Percentiles rank a stretch among this genome's conserved stretches.
Conservation (phyloP, 2,113 vertebrate species). For the Polyodon spathula region DNA sequence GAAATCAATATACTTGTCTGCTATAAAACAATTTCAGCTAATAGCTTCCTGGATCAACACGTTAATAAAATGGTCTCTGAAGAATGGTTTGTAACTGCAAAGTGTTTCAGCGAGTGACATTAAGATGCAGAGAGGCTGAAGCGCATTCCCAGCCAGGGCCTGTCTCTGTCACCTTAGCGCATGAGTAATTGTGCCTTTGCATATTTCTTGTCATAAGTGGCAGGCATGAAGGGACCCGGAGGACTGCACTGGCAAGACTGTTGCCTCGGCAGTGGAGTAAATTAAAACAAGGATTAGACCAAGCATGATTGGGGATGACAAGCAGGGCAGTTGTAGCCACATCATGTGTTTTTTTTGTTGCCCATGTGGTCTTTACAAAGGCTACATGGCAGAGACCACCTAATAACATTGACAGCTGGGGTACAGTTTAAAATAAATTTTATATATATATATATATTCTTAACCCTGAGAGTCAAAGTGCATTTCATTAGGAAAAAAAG, state of each 20-base stretch:
- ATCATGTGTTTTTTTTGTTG: slow-evolving; percentile 64
- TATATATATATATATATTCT: no score
- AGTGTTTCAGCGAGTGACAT: slow-evolving; percentile 72
- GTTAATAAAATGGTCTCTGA: slow-evolving; percentile 68
- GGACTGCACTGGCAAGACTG: slow-evolving; percentile 74
- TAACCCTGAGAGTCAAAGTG: no score
- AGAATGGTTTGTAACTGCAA: slow-evolving; percentile 77
- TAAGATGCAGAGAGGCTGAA: slow-evolving; percentile 61
- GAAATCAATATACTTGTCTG: slow-evolving; percentile 54
- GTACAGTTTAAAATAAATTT: no score
- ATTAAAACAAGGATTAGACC: slow-evolving; percentile 92
- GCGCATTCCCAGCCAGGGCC: slow-evolving; percentile 70
- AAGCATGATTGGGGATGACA: slow-evolving; percentile 84
- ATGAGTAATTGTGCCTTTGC: slow-evolving; percentile 91
- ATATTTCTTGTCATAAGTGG: slow-evolving; percentile 83
- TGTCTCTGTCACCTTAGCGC: slow-evolving; percentile 79
- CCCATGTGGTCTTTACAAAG: slow-evolving; percentile 78
- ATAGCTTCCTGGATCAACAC: slow-evolving; percentile 55
- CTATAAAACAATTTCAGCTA: slow-evolving; percentile 38
- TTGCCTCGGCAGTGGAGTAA: slow-evolving; percentile 79
- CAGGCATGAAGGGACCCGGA: slow-evolving; percentile 86
- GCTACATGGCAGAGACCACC: slow-evolving; percentile 44
- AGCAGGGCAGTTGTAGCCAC: slow-evolving; percentile 66
- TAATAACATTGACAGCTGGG: slow-evolving; percentile 35
- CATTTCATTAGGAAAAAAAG: no score